Conservation (phyloP, 2,113 vertebrate genomes). For the Eulacestoma nigropectus region DNA sequence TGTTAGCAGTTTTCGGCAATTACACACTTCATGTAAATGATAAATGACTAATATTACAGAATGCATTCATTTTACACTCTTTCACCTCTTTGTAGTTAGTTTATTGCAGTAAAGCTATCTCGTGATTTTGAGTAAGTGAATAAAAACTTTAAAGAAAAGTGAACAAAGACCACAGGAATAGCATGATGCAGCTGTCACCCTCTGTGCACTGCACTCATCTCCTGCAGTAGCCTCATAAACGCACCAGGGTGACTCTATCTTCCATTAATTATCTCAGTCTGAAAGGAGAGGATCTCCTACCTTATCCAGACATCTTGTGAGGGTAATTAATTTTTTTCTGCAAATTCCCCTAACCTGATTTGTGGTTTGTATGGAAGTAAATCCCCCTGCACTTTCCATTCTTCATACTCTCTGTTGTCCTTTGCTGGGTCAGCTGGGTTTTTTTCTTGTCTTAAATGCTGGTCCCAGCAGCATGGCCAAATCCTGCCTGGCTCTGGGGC, state of each 20-base stretch:
- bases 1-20: conserved; percentile 31
- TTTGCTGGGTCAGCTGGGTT: background rate
- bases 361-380: background rate
- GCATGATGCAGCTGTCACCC: background rate
- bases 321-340: background rate
- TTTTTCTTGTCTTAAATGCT: background rate
- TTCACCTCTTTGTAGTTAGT: background rate
- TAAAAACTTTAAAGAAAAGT: background rate
- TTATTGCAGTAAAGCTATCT: background rate
- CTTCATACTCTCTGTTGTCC: fast-evolving
- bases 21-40: conserved; percentile 38
- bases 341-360: background rate
- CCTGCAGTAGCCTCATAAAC: background rate
- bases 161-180: background rate
- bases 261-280: background rate
- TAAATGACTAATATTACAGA: conserved; percentile 22
- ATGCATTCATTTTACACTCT: background rate
- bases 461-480: background rate
- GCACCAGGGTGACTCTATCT: background rate
- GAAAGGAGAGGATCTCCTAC: background rate
- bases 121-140: background rate
- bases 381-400: fast-evolving
- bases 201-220: background rate
- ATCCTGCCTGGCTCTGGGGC: background rate
- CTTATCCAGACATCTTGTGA: background rate